These are phyloP conservation scores for Taeniopygia guttata DNA, from an alignment of 2,797 vertebrate species.

Conservation along the genomic window DNA sequence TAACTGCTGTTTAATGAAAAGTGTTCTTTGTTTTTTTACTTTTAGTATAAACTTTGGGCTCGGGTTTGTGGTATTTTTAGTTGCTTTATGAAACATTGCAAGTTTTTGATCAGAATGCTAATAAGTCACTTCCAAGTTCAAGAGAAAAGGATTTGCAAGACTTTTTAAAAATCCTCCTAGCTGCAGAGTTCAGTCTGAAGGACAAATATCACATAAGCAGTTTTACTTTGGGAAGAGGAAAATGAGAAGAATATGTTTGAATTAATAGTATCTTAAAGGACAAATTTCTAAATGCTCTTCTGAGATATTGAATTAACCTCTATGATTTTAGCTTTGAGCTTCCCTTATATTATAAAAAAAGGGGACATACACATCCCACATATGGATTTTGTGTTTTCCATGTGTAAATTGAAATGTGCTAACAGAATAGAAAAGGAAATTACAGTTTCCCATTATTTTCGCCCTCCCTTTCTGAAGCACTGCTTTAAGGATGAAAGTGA, in stretches of 20 bases:
- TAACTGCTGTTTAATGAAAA: neutral
- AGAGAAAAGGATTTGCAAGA: neutral
- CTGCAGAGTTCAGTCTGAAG: neutral
- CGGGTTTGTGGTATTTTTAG: neutral
- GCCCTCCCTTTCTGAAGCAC: neutral
- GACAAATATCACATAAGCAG: neutral
- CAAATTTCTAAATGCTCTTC: neutral
- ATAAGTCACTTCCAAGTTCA: neutral
- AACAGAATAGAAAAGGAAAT: neutral
- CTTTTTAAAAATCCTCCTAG: neutral
- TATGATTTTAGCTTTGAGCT: neutral
- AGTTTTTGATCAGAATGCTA: neutral
- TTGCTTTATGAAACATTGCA: neutral
- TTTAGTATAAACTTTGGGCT: neutral
- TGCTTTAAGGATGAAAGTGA: neutral
- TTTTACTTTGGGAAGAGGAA: neutral
- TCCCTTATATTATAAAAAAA: neutral
- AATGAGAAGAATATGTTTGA: neutral
- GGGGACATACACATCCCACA: rapidly evolving
- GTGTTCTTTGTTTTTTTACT: neutral
- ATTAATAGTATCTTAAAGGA: neutral
- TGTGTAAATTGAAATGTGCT: neutral
- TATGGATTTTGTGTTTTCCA: rapidly evolving
- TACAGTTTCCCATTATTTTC: neutral
- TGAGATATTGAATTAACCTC: neutral